Percentiles rank a stretch among this genome's conserved stretches.
phyloP scores from a whole-genome alignment of 1,140 invertebrate genomes.

The Temnothorax longispinosus region DNA sequence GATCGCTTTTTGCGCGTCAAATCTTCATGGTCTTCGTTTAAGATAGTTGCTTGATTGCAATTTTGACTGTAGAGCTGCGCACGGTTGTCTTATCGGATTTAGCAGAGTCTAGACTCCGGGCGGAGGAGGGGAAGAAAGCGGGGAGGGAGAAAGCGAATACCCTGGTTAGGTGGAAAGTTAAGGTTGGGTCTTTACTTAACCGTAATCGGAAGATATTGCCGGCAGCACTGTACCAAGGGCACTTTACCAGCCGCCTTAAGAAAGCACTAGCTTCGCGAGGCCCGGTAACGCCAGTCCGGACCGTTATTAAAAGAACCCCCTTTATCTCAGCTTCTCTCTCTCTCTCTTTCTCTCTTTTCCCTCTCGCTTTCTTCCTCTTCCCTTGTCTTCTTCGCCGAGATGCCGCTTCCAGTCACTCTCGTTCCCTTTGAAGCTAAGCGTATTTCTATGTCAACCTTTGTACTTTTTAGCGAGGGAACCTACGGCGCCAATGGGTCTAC shows the following conservation, averaged over 20 bases:
- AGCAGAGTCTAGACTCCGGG: conserved; percentile 63
- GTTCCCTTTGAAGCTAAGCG: conserved; percentile 76
- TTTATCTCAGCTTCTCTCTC: conserved; percentile 2
- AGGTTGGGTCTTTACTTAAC: conserved; percentile 84
- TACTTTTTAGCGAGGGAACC: conserved; percentile 80
- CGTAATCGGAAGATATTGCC: conserved; percentile 86
- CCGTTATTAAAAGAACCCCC: conserved; percentile 85
- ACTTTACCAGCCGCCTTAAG: conserved; percentile 85
- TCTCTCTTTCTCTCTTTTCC: background rate
- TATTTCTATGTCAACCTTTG: conserved; percentile 82
- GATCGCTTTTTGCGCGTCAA: conserved; percentile 18
- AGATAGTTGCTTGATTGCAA: conserved; percentile 78
- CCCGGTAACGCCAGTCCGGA: conserved; percentile 78
- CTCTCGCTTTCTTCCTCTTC: background rate
- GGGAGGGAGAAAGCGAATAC: conserved; percentile 70
- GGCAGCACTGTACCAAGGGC: conserved; percentile 83
- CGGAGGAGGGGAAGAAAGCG: conserved; percentile 13
- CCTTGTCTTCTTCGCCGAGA: conserved; percentile 16
- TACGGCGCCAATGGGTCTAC: conserved; percentile 78
- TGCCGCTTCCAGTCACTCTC: conserved; percentile 59
- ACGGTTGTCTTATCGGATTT: conserved; percentile 81
- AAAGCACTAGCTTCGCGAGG: conserved; percentile 80
- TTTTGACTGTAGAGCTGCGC: conserved; percentile 74
- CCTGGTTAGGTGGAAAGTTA: conserved; percentile 80
- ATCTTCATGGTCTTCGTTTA: conserved; percentile 72